Conservation (phyloP, 23 tunicate species). For the Trididemnum clinides region DNA sequence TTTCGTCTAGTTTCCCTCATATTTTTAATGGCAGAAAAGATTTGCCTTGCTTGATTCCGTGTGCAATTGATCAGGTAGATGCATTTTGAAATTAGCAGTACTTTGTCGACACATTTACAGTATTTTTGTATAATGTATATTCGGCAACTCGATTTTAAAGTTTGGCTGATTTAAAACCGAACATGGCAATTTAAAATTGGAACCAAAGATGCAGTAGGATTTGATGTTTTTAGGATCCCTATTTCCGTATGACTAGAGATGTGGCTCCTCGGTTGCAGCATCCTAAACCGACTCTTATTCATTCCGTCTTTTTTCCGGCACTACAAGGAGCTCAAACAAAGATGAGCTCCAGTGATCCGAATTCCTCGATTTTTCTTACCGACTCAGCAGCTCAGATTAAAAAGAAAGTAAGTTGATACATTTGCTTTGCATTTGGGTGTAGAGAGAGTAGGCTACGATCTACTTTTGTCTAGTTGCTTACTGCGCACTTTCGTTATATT, state of each 20-base stretch:
- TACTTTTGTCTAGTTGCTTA: too few relatives aligned
- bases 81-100: too few relatives aligned
- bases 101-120: too few relatives aligned
- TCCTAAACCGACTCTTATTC: constrained; percentile 89
- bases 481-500: too few relatives aligned
- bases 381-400: constrained; percentile 96
- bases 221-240: constrained; percentile 76
- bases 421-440: too few relatives aligned
- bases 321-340: constrained; percentile 98
- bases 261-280: constrained; percentile 85
- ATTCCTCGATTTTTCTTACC: constrained; percentile 84
- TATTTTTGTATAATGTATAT: too few relatives aligned
- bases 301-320: constrained; percentile 98
- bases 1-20: constrained; percentile 99
- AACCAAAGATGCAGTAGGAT: too few relatives aligned
- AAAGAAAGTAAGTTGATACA: constrained; percentile 74
- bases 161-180: too few relatives aligned
- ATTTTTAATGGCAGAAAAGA: constrained; percentile 93
- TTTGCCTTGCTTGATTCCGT: constrained; percentile 94
- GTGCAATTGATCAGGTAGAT: constrained; percentile 99
- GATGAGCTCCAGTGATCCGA: constrained; percentile 91
- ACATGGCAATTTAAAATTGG: too few relatives aligned
- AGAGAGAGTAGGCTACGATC: too few relatives aligned
- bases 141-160: too few relatives aligned
- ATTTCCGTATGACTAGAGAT: constrained; percentile 99